Percentiles rank a stretch among this genome's conserved stretches.
Evolutionary conservation across 2,888 invertebrate genomes (phyloP).

Genomic region (Heteromurus nitidus): DNA sequence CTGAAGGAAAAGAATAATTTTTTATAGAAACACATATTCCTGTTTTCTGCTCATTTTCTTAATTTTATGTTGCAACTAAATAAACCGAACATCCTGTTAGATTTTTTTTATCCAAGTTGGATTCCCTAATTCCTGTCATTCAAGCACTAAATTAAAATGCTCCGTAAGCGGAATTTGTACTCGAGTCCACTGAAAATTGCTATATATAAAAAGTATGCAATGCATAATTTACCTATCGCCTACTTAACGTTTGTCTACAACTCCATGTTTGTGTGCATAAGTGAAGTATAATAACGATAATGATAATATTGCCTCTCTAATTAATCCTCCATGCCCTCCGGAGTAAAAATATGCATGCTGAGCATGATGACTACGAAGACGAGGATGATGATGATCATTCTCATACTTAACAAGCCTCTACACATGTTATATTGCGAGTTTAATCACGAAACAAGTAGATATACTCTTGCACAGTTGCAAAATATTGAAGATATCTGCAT

Average conservation of each 20-base stretch:
- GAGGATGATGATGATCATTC: slow-evolving; percentile 5
- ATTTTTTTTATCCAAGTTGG: neutral
- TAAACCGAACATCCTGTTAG: slow-evolving; percentile 4
- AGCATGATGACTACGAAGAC: slow-evolving; percentile 5
- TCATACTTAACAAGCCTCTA: slow-evolving; percentile 9
- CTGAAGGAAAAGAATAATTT: neutral
- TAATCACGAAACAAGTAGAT: slow-evolving; percentile 15
- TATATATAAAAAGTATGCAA: too few relatives aligned
- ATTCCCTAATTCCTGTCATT: neutral
- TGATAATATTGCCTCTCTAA: slow-evolving; percentile 24
- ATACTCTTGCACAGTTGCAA: neutral
- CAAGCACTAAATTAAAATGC: neutral
- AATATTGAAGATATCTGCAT: neutral
- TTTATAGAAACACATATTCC: neutral
- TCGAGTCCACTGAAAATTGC: too few relatives aligned
- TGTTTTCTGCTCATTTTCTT: slow-evolving; percentile 13
- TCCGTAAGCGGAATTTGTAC: too few relatives aligned
- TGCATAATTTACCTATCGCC: neutral
- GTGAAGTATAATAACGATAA: slow-evolving; percentile 20
- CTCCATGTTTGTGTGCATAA: slow-evolving; percentile 21
- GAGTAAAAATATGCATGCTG: slow-evolving; percentile 11
- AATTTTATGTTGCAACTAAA: slow-evolving; percentile 10
- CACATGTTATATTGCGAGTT: slow-evolving; percentile 11
- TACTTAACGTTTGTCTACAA: neutral
- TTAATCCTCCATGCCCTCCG: slow-evolving; percentile 20